phyloP scores from a whole-genome alignment of 2,113 vertebrate genomes.

The Rhizomys pruinosus region DNA sequence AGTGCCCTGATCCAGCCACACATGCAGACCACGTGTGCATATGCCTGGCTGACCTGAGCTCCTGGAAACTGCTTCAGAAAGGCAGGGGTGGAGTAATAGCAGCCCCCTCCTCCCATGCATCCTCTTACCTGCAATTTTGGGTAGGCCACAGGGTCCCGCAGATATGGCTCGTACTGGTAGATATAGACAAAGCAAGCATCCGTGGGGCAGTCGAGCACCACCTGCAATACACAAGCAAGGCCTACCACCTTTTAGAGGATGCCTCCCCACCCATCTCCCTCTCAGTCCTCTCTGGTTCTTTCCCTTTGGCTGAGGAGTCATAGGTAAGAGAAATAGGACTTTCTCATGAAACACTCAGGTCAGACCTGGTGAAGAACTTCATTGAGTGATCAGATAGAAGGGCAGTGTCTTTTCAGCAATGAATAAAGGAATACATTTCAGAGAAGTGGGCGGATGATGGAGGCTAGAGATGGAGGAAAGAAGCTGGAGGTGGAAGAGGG shows the following conservation, averaged over 20 bases:
- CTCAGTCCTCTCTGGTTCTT: not conserved
- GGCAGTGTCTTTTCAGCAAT: not conserved
- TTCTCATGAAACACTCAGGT: not conserved
- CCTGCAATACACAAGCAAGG: constrained; percentile 81
- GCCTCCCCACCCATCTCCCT: not conserved
- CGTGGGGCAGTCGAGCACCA: constrained; percentile 91
- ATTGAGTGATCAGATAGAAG: not conserved
- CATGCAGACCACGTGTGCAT: not conserved
- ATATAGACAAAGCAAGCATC: constrained; percentile 91
- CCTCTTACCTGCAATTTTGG: constrained; percentile 92
- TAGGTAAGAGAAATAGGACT: not conserved
- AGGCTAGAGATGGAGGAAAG: too few species aligned
- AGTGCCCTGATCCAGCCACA: constrained; percentile 18
- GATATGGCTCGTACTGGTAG: constrained; percentile 93
- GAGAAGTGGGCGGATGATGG: not conserved
- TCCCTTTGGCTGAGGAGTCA: not conserved
- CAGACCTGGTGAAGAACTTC: constrained; percentile 9
- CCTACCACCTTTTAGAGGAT: not conserved
- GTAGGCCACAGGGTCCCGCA: constrained; percentile 93
- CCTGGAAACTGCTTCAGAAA: constrained; percentile 14
- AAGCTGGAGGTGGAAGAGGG: not conserved
- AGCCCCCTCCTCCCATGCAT: not conserved
- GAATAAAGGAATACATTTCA: not conserved
- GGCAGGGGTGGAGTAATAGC: not conserved
- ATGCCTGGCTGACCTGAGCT: not conserved